Percentiles rank a stretch among this genome's conserved stretches.
These are phyloP conservation scores for Cirrhinus molitorella DNA, from an alignment of 2,797 vertebrate species.

Conservation along the genomic window DNA sequence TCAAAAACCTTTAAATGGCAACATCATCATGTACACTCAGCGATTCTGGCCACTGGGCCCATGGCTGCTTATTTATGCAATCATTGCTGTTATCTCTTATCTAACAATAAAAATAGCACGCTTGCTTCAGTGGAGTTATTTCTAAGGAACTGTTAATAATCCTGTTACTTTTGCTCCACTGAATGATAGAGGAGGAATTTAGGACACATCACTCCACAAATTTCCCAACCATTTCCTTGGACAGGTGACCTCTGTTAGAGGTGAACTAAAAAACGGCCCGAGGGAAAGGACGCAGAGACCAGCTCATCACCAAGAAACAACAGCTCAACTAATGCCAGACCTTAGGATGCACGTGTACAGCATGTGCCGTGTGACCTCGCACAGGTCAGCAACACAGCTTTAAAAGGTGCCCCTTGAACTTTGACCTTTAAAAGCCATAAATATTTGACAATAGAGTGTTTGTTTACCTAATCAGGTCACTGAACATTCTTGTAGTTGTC, in stretches of 20 bases:
- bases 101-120: conserved; percentile 32
- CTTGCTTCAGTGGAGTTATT: conserved; percentile 22
- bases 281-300: conserved; percentile 46
- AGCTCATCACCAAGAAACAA: conserved; percentile 45
- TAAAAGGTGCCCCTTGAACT: conserved; percentile 25
- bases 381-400: conserved; percentile 40
- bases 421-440: conserved; percentile 41
- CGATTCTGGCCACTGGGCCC: conserved; percentile 34
- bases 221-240: conserved; percentile 20
- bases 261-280: conserved; percentile 35
- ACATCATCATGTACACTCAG: conserved; percentile 38
- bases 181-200: conserved; percentile 41
- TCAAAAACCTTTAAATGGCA: conserved; percentile 59
- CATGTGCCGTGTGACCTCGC: conserved; percentile 53
- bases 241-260: conserved; percentile 51
- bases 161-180: conserved; percentile 40
- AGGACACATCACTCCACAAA: conserved; percentile 29
- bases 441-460: conserved; percentile 47
- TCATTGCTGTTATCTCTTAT: conserved; percentile 20
- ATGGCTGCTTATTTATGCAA: conserved; percentile 30
- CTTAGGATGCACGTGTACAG: conserved; percentile 47
- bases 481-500: conserved; percentile 40
- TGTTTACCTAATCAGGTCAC: conserved; percentile 50
- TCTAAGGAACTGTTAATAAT: conserved; percentile 47
- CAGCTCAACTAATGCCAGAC: conserved; percentile 44